A percentile compares a stretch with the other conserved stretches of the same genome.
Conservation (phyloP, 2,888 invertebrate genomes). For the Byasa hedistus region DNA sequence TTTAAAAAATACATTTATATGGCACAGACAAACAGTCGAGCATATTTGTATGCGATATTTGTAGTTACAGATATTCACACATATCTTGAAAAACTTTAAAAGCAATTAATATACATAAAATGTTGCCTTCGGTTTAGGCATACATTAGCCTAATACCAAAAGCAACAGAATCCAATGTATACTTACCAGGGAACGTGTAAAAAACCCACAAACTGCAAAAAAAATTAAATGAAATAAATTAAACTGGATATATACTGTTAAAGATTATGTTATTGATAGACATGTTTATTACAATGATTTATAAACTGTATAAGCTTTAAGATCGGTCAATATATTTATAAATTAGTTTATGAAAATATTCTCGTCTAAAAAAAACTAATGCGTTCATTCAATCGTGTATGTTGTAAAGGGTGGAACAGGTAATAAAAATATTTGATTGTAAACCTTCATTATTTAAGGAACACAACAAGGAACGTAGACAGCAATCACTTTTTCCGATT, state of each 20-base stretch:
- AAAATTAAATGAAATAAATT: background rate
- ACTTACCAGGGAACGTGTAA: no score
- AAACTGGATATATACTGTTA: background rate
- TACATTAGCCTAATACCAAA: no score
- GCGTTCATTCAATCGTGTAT: constrained; percentile 9
- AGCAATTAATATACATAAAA: no score
- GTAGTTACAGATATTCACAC: no score
- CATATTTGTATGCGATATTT: no score
- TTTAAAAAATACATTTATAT: no score
- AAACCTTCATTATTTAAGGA: constrained; percentile 5
- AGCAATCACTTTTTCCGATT: constrained; percentile 28
- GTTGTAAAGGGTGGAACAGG: background rate
- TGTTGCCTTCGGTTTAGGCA: no score
- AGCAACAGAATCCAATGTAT: no score
- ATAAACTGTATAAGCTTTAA: background rate
- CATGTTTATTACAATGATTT: background rate
- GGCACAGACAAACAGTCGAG: no score
- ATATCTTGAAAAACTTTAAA: no score
- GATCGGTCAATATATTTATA: background rate
- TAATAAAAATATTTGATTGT: constrained; percentile 6
- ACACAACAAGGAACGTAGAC: constrained; percentile 27
- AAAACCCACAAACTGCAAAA: background rate
- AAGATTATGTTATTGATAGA: background rate
- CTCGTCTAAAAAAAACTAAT: background rate
- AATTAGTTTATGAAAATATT: background rate